Base-by-base conservation (phyloP, 2,888 invertebrate species). In the Yponomeuta evonymella region DNA sequence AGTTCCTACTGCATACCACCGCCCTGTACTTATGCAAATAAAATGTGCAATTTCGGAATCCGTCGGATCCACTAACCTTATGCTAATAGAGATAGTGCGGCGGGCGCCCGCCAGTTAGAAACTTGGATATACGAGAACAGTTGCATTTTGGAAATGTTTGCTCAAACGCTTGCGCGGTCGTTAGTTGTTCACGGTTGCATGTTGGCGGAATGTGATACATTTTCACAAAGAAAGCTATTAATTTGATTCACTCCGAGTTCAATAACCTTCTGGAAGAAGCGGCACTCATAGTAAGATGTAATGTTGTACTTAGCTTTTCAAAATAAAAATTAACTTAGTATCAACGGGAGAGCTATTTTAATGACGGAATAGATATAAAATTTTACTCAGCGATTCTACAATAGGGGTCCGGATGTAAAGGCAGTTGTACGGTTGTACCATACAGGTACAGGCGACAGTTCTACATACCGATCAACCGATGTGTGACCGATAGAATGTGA, bases 11-110 rank as follows among this genome's bases (percentile, higher is more conserved):
- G 12, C 15, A 15, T 58, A 68, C 68, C 67, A 23, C 58, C 43
- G 63, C 64, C 75, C 73, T 71, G 78, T 76, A 78, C 79, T 81
- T 84, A 84, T 84, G 83, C 80, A 79, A 83, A 84, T 82, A 81
- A 79, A 80, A 80, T 76, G 78, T 77, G 76, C 79, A 76, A 75
- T 72, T 71, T 74, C 73, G 75, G 74, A 79, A 78, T 75, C 77
- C 75, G 75, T 69, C 73, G 79, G 81, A 80, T 81, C 79, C 78
- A 77, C 76, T 79, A 78, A 79, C 81, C 81, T 80, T 83, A 83
- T 83, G 83, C 77, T 81, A 83, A 82, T 80, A 76, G 73, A 77
- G 78, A 76, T 75, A 74, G 74, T 70, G 77, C 70, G 64, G 36
- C 12, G 51, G 51, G 51, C 51, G 51, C 51, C 51, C 51, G 51